phyloP scores from a whole-genome alignment of 2,113 vertebrate species.

The Heterochromis multidens region DNA sequence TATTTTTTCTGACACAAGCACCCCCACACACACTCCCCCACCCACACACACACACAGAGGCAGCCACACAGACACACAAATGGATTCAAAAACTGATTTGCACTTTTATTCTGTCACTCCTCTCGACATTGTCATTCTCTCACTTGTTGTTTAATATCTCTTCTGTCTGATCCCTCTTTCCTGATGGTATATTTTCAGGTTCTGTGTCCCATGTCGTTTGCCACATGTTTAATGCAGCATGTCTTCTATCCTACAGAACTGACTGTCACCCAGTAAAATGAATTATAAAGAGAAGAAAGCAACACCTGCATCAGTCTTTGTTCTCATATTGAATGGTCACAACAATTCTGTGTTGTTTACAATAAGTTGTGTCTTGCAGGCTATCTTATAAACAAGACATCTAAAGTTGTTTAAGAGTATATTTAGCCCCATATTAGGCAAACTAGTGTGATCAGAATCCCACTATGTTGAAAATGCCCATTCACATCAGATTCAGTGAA shows the following conservation, averaged over 20 bases:
- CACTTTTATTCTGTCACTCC: neutral
- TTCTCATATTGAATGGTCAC: neutral
- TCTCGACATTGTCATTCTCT: neutral
- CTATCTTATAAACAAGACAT: neutral
- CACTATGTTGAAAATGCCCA: neutral
- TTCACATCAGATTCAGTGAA: neutral
- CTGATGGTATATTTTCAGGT: neutral
- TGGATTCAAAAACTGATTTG: neutral
- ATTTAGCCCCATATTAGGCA: neutral
- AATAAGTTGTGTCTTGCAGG: neutral
- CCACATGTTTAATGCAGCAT: neutral
- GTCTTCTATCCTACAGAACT: neutral
- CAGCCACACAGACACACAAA: too few species aligned
- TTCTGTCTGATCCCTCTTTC: neutral
- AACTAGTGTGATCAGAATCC: neutral
- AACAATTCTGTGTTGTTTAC: too few species aligned
- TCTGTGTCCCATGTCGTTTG: neutral
- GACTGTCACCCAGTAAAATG: neutral
- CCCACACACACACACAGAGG: too few species aligned
- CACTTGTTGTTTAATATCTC: neutral
- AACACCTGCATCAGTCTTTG: too few species aligned
- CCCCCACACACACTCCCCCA: too few species aligned
- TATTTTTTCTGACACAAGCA: too few species aligned
- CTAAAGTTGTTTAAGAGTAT: neutral
- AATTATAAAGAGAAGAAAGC: neutral